These are phyloP conservation scores for Atrina japonica DNA, from an alignment of 2,888 invertebrate species.

Conservation along the genomic window DNA sequence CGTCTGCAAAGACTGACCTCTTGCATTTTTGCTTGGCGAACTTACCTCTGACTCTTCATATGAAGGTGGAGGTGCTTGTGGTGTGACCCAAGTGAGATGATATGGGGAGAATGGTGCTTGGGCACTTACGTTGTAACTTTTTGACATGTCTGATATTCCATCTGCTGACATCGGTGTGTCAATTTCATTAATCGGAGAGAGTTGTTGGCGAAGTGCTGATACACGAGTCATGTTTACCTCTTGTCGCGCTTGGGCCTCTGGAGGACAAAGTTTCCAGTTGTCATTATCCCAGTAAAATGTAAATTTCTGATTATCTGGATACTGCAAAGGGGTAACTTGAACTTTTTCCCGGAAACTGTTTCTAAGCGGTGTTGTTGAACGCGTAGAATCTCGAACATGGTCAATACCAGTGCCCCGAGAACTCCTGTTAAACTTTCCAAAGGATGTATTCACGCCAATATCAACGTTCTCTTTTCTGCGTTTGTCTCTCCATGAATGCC, in stretches of 20 bases:
- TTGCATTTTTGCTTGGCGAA: constrained; percentile 33
- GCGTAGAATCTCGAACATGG: constrained; percentile 56
- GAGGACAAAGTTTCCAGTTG: constrained; percentile 53
- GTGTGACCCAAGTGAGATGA: constrained; percentile 62
- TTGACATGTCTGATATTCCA: constrained; percentile 44
- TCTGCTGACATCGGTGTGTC: constrained; percentile 51
- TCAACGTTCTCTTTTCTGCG: constrained; percentile 30
- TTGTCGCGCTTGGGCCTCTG: constrained; percentile 19
- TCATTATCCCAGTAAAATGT: constrained; percentile 60
- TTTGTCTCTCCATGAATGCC: constrained; percentile 62
- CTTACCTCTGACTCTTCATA: constrained; percentile 48
- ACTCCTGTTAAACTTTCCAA: constrained; percentile 46
- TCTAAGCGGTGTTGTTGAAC: constrained; percentile 62
- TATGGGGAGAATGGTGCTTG: constrained; percentile 64
- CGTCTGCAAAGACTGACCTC: constrained; percentile 22
- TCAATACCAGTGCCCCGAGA: constrained; percentile 47
- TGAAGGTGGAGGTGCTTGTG: constrained; percentile 44
- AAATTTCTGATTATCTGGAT: constrained; percentile 46
- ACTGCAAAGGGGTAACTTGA: constrained; percentile 54
- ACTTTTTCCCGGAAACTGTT: constrained; percentile 49
- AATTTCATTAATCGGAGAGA: constrained; percentile 66
- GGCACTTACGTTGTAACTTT: constrained; percentile 51
- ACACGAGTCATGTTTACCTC: constrained; percentile 15
- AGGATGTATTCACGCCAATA: constrained; percentile 39
- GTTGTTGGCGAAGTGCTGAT: constrained; percentile 43